Conservation (phyloP, 1,140 invertebrate genomes). For the Pseudomyrmex concolor region DNA sequence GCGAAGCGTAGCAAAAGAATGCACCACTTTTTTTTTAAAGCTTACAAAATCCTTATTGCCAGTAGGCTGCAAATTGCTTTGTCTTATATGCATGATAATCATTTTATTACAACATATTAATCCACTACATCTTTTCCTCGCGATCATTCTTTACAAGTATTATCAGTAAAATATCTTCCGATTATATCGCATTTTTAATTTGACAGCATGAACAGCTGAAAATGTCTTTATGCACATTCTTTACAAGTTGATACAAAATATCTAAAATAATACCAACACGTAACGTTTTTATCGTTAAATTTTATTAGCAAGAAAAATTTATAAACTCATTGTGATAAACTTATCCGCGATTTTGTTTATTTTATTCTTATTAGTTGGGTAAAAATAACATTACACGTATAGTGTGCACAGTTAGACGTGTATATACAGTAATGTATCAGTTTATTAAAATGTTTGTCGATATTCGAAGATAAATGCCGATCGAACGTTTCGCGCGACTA, state of each 20-base stretch:
- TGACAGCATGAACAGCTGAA: too few species aligned
- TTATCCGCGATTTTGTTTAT: too few species aligned
- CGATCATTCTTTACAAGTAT: too few species aligned
- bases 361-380: too few species aligned
- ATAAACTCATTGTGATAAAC: too few species aligned
- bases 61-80: constrained; percentile 16
- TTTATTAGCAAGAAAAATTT: too few species aligned
- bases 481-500: background rate
- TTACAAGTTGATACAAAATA: too few species aligned
- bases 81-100: constrained; percentile 27
- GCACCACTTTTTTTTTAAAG: background rate
- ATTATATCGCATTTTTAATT: too few species aligned
- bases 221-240: too few species aligned
- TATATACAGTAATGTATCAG: background rate
- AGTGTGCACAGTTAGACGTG: background rate
- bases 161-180: too few species aligned
- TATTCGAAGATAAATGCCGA: constrained; percentile 2
- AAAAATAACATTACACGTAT: constrained; percentile 4
- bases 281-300: too few species aligned
- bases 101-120: constrained; percentile 27
- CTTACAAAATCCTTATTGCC: constrained; percentile 14
- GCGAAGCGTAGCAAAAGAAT: constrained; percentile 32
- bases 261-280: too few species aligned
- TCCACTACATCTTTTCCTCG: background rate
- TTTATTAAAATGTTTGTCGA: constrained; percentile 1